Conservation (phyloP, 2,888 invertebrate genomes). For the Nysson spinosus region DNA sequence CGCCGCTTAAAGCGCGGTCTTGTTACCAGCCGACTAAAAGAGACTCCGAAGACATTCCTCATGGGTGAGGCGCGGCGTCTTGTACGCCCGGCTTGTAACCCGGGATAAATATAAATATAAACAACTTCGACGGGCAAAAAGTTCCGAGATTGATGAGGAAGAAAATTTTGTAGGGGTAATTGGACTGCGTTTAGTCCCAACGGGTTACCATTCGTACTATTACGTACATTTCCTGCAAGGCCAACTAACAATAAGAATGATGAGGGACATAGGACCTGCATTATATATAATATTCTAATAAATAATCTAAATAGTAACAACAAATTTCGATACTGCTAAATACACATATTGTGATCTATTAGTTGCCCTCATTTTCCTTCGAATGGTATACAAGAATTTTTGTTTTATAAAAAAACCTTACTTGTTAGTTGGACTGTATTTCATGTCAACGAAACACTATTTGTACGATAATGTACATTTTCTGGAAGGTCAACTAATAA, state of each 20-base stretch:
- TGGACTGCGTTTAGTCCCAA: slow-evolving; percentile 35
- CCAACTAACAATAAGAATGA: slow-evolving; percentile 38
- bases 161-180: slow-evolving; percentile 65
- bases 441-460: too few relatives aligned
- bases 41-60: slow-evolving; percentile 64
- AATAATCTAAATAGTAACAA: too few relatives aligned
- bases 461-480: too few relatives aligned
- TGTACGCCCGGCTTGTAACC: slow-evolving; percentile 54
- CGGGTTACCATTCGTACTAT: slow-evolving; percentile 8
- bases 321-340: too few relatives aligned
- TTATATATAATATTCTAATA: too few relatives aligned
- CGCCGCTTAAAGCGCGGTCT: slow-evolving; percentile 61
- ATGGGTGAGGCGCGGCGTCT: slow-evolving; percentile 55
- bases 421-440: too few relatives aligned
- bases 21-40: slow-evolving; percentile 61
- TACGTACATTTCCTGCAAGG: slow-evolving; percentile 32
- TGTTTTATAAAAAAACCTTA: too few relatives aligned
- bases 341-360: too few relatives aligned
- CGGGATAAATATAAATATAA: slow-evolving; percentile 73
- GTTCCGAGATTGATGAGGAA: slow-evolving; percentile 68
- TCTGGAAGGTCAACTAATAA: too few relatives aligned
- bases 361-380: too few relatives aligned
- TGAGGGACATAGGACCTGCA: too few relatives aligned
- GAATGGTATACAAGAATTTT: too few relatives aligned
- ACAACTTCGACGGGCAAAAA: slow-evolving; percentile 64